Percentiles rank a stretch among this genome's conserved stretches.
phyloP scores from a whole-genome alignment of 1,140 invertebrate species.

The Tetramorium alpestre region DNA sequence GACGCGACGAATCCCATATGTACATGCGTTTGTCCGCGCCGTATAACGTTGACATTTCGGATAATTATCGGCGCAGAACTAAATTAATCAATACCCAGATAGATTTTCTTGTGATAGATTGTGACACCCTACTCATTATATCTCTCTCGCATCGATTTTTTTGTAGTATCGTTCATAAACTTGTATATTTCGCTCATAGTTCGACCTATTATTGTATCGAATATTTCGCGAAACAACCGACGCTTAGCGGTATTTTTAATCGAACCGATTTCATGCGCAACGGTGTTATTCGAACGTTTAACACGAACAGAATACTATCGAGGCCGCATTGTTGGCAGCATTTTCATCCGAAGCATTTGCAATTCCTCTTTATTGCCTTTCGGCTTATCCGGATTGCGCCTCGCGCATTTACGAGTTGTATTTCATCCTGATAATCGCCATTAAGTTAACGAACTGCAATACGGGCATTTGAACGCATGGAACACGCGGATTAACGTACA shows the following conservation, averaged over 20 bases:
- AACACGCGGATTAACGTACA: conserved; percentile 73
- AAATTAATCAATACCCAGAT: background rate
- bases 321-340: conserved; percentile 71
- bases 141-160: background rate
- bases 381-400: conserved; percentile 75
- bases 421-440: conserved; percentile 76
- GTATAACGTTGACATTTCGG: background rate
- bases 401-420: conserved; percentile 69
- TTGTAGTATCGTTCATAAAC: background rate
- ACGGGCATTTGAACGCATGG: conserved; percentile 70
- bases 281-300: conserved; percentile 75
- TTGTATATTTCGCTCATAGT: background rate
- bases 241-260: conserved; percentile 64
- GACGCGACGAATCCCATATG: conserved; percentile 49
- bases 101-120: background rate
- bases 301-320: conserved; percentile 66
- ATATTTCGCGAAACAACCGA: conserved; percentile 58
- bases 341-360: conserved; percentile 74
- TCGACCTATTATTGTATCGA: conserved; percentile 29
- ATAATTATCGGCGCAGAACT: conserved; percentile 29
- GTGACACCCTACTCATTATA: background rate
- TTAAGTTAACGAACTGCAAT: conserved; percentile 77
- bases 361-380: conserved; percentile 77
- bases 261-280: conserved; percentile 71
- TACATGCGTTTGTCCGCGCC: background rate